Base-by-base conservation (phyloP, 53 echinoderm and acorn worm species). In the Mesocentrotus franciscanus region DNA sequence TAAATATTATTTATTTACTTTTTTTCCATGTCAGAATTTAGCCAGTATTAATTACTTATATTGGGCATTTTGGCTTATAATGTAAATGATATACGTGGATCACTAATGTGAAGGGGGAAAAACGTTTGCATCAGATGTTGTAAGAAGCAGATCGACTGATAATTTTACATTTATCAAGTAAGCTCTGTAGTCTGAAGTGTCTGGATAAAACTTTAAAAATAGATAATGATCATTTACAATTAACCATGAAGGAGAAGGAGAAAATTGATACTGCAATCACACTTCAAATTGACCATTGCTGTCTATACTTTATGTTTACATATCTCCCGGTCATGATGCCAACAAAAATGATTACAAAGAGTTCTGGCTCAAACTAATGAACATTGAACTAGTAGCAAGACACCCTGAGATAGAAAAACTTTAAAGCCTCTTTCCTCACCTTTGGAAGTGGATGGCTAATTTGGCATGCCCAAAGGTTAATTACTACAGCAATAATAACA, bases 391-490 rank as follows among this genome's bases (percentile, higher is more conserved):
- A 74, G 74, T 74, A 74, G 74, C 74, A 74, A 74, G 74, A 62
- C 74, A 74, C 7, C 27, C 17, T 7, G 7, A 22, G 20, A 20
- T 22, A 16, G 66, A 66, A 75, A 32, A 30, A 29, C 75, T 30
- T 75, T 26, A 32, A 26, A 83, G 8, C 83, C 5, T 27, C 59
- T 56, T 57, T 58, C 13, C 26, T 29, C 58, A 87, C 87, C 87
- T 87, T 87, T 87, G 87, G 87, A 87, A 87, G 87, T 87, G 58
- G n/a, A 26, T 87, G 87, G 58, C 27, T 87, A 87, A 87, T 87
- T 87, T 87, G n/a, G n/a, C 60, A 66, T 56, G 66, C 95, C 66
- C 95, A 94, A 94, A 94, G 95, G 95, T 94, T 94, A 94, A 94
- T 94, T 94, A 94, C 95, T 85, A 83, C 79, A 0, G n/a, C 87